A percentile compares a stretch with the other conserved stretches of the same genome.
phyloP scores from a whole-genome alignment of 2,797 vertebrate species.

The Hozukius guyotensis region DNA sequence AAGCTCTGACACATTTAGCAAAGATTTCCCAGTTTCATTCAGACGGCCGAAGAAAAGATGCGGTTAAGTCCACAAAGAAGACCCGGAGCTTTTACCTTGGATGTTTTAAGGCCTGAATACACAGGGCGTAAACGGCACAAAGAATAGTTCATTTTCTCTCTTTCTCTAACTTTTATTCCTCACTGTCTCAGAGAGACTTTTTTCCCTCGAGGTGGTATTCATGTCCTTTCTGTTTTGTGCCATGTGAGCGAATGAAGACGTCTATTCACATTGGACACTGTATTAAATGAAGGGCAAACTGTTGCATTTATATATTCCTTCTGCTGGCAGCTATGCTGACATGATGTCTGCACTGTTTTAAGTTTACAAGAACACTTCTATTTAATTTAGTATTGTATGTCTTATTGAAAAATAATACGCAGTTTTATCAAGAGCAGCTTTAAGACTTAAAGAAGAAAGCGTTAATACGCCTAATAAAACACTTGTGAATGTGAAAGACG shows the following conservation, averaged over 20 bases:
- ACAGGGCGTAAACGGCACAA: conserved; percentile 3
- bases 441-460: conserved; percentile 30
- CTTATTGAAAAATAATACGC: conserved; percentile 3
- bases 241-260: conserved; percentile 13
- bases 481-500: conserved; percentile 35
- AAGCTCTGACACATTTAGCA: neutral
- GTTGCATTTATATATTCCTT: neutral
- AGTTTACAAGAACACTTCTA: conserved; percentile 1
- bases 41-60: conserved; percentile 32
- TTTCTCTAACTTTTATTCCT: conserved; percentile 12
- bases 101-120: conserved; percentile 15
- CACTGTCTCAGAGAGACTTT: neutral
- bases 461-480: conserved; percentile 12
- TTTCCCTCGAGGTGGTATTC: conserved; percentile 9
- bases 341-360: conserved; percentile 2
- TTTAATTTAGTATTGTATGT: neutral
- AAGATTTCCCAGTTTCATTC: conserved; percentile 20
- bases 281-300: conserved; percentile 14
- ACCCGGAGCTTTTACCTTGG: conserved; percentile 45
- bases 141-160: conserved; percentile 20
- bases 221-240: conserved; percentile 2
- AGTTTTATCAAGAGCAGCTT: conserved; percentile 10
- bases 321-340: neutral
- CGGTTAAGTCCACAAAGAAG: conserved; percentile 34
- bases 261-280: conserved; percentile 4